Percentiles rank a stretch among this genome's conserved stretches.
Conservation (phyloP, 2,888 invertebrate species). For the Terebella lapidaria region DNA sequence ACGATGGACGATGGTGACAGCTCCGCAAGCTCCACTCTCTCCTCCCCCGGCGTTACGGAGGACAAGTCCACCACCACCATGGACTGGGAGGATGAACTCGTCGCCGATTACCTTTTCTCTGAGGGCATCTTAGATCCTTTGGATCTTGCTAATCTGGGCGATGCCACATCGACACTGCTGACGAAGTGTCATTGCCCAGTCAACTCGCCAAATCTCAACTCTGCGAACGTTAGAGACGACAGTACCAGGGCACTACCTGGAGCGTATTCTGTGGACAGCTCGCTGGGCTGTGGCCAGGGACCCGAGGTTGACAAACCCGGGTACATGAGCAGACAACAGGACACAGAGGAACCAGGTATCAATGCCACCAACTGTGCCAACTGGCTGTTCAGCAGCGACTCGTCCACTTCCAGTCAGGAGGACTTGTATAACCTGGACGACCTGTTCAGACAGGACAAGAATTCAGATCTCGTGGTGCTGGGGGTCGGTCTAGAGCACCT, state of each 20-base stretch:
- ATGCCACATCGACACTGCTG: too few relatives aligned
- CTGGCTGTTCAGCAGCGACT: conserved; percentile 2
- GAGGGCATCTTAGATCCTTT: conserved; percentile 38
- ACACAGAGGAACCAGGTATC: background rate
- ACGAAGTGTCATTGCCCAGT: too few relatives aligned
- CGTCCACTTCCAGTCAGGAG: background rate
- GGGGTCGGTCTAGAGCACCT: conserved; percentile 41
- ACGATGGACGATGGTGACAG: conserved; percentile 28
- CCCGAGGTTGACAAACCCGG: background rate
- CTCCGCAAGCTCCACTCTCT: background rate
- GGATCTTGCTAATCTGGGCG: background rate
- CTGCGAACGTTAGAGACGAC: background rate
- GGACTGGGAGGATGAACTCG: conserved; percentile 29
- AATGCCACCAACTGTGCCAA: background rate
- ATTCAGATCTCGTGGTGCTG: conserved; percentile 43
- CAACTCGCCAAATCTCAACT: background rate
- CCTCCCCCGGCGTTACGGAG: conserved; percentile 19
- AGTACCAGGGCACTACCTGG: background rate
- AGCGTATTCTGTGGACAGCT: background rate
- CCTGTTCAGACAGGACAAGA: background rate
- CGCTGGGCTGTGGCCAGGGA: background rate
- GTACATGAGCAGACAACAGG: background rate
- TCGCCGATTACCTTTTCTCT: conserved; percentile 41
- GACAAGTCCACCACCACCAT: too few relatives aligned
- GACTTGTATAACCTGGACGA: background rate